Base-by-base conservation (phyloP, 2,113 vertebrate genomes). In the Oryzias javanicus region DNA sequence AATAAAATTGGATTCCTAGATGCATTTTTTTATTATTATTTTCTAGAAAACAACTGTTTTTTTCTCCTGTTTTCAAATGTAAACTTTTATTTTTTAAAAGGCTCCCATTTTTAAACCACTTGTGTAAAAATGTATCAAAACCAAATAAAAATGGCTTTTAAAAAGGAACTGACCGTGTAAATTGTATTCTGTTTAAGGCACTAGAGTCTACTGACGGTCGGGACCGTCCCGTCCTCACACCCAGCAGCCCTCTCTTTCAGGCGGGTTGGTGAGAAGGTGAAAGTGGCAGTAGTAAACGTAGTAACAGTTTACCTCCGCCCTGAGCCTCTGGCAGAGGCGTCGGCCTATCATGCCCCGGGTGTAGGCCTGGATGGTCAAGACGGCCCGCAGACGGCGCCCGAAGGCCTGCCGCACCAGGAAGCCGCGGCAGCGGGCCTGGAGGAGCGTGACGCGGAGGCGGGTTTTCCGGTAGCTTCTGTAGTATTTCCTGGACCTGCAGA, bases 301-400 rank as follows among this genome's bases (percentile, higher is more conserved):
- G 29, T 22, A 16, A 48, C 7, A 44, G 7, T 91, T 92, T 76
- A 98, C 97, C 84, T 99, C 97, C 0, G 91, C 94, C 40, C 93
- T 89, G 58, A 98, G 94, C 67, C 95, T 91, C 61, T 91, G 92
- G 60, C 94, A 95, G 10, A 97, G 90, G 62, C 97, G 86, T 8
- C 96, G 91, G 42, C 96, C 95, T 0, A 98, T 97, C 97, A 98
- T 97, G 79, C 96, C 97, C 0, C 97, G 84, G 29, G 92, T 93
- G 0, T 94, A 94, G 0, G 97, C 94, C 91, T 99, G 97, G 68
- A 99, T 82, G 0, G 96, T 98, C 80, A 96, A 85, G 61, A 98
- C 94, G 0, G 97, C 97, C 84, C 93, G 94, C 4, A 96, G 94
- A 17, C 94, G 93, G 55, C 94, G 94, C 45, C 95, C 89, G 78